Evolutionary conservation across 2,113 vertebrate genomes (phyloP), one percentile per base, ranked within the genome.

Genomic region (Prinia subflava): DNA sequence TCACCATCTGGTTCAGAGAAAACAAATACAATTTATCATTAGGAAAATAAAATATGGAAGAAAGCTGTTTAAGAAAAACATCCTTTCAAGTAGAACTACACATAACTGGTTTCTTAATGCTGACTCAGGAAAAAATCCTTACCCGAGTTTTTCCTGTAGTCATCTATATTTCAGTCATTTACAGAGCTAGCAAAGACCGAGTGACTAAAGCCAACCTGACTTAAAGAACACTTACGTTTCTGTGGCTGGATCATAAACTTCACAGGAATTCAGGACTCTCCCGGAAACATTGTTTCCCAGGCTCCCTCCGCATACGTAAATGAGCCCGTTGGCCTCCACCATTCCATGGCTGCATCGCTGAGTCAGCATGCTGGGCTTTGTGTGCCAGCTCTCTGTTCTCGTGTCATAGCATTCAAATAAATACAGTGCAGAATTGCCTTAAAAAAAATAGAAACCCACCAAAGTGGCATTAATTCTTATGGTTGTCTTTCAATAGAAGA

Each of bases 381-480:
- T 98, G 97, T 99, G 98, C 99, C 99, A 99, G 50, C 99, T 99
- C 95, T 99, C 99, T 6, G 99, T 99, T 92, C 99, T 98, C 0
- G 99, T 99, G 96, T 99, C 99, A 24, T 99, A 99, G 95, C 99
- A 99, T 95, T 99, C 99, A 87, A 99, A 99, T 84, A 99, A 98
- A 97, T 99, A 98, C 44, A 99, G 97, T 62, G 99, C 99, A 28
- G 99, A 99, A 93, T 99, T 99, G 74, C 99, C 99, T 99, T 97
- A 31, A 96, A 94, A 76, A 50, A 95, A 89, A 96, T 68, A 94
- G 62, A 93, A 92, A 96, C 86, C 95, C 96, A 94, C 91, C 95
- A 91, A 96, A 95, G 68, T 28, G 39, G 83, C 69, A 55, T 97
- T 97, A 97, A 90, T 95, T 77, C 46, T 82, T 44, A 69, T 17